These are phyloP conservation scores for Harlomillsia oculata DNA, from an alignment of 1,140 invertebrate genomes.

Conservation along the genomic window DNA sequence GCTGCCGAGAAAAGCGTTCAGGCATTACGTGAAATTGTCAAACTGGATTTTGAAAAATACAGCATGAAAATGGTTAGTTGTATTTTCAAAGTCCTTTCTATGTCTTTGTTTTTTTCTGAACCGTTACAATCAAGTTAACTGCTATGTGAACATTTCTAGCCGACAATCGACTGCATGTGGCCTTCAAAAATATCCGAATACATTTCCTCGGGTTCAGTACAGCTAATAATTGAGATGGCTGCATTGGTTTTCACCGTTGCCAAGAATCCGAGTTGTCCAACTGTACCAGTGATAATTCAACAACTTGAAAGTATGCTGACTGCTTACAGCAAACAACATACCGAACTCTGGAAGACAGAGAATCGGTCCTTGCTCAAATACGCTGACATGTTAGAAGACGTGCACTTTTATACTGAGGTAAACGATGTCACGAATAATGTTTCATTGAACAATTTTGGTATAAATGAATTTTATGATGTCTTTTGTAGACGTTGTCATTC, in stretches of 20 bases:
- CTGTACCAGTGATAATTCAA: not conserved
- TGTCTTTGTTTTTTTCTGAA: not conserved
- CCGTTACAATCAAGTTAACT: not conserved
- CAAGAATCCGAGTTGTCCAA: not conserved
- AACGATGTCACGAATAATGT: not conserved
- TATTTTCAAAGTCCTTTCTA: not conserved
- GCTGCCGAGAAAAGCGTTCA: constrained; percentile 1
- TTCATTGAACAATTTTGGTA: not conserved
- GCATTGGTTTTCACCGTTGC: constrained; percentile 1
- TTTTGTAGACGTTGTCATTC: constrained; percentile 13
- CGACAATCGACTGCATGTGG: constrained; percentile 23
- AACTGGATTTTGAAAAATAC: constrained; percentile 1
- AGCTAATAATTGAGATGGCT: constrained; percentile 11
- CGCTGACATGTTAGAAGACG: constrained; percentile 10
- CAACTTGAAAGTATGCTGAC: not conserved
- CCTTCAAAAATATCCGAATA: constrained; percentile 11
- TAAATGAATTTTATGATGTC: not conserved
- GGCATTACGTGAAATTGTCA: not conserved
- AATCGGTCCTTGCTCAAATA: not conserved
- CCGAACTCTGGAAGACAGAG: not conserved
- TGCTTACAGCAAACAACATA: not conserved
- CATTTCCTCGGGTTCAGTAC: not conserved
- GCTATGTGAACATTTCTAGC: constrained; percentile 1
- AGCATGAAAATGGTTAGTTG: not conserved
- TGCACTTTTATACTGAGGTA: constrained; percentile 16